Evolutionary conservation across 1,140 invertebrate genomes (phyloP).

Genomic region (Cotesia chilonis): DNA sequence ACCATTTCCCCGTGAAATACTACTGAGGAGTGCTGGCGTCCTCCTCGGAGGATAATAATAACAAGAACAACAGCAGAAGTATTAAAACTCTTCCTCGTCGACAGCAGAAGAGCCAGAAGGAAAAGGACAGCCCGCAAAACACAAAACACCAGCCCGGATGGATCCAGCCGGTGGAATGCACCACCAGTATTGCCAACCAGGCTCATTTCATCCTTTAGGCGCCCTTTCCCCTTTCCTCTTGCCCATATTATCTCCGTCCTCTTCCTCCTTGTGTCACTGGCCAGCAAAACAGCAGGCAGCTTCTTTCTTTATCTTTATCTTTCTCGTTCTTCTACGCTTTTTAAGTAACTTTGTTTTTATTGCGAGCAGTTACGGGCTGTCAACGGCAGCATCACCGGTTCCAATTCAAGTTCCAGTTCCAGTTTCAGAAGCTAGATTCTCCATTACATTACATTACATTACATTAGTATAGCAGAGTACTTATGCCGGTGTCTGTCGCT

Average conservation of each 20-base stretch:
- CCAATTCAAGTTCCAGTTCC: too few relatives aligned
- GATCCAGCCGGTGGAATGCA: conserved; percentile 34
- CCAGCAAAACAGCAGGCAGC: background rate
- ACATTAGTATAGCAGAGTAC: conserved; percentile 20
- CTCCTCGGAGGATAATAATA: too few relatives aligned
- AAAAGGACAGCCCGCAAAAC: background rate
- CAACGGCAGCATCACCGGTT: background rate
- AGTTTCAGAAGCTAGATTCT: background rate
- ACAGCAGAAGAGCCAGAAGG: background rate
- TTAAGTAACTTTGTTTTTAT: background rate
- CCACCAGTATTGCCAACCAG: conserved; percentile 34
- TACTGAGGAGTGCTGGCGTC: background rate
- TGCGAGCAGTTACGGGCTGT: background rate
- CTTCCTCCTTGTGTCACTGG: background rate
- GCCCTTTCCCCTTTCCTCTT: conserved; percentile 23
- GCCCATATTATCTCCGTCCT: background rate
- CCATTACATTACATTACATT: conserved; percentile 26
- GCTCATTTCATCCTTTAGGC: conserved; percentile 36
- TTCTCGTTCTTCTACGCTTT: background rate
- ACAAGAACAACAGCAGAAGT: conserved; percentile 3
- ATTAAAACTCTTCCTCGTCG: background rate
- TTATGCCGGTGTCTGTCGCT: conserved; percentile 29
- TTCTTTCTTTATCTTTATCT: conserved; percentile 8
- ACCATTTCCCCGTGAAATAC: conserved; percentile 31
- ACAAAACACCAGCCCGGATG: conserved; percentile 18